These are phyloP conservation scores for Argyra leucocephala DNA, from an alignment of 2,888 invertebrate genomes.

Conservation along the genomic window DNA sequence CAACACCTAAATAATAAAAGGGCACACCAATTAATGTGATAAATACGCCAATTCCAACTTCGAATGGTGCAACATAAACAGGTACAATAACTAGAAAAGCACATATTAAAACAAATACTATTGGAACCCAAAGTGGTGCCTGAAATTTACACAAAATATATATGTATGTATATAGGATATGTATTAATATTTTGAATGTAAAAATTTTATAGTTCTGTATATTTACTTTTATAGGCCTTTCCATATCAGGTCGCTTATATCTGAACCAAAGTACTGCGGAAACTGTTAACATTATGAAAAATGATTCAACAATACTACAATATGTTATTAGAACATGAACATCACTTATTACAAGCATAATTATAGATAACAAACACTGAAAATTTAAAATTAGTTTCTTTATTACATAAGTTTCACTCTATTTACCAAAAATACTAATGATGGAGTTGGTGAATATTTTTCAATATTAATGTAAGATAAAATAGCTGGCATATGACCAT, in stretches of 20 bases:
- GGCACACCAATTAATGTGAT: slow-evolving; percentile 79
- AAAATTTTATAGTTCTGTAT: slow-evolving; percentile 17
- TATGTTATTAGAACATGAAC: slow-evolving; percentile 82
- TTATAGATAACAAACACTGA: slow-evolving; percentile 70
- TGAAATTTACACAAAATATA: slow-evolving; percentile 35
- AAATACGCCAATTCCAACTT: slow-evolving; percentile 65
- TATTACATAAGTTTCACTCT: not conserved
- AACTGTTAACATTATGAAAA: slow-evolving; percentile 81
- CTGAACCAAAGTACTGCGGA: slow-evolving; percentile 75
- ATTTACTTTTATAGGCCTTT: slow-evolving; percentile 73
- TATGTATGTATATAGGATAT: slow-evolving; percentile 6
- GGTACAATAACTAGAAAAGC: slow-evolving; percentile 71
- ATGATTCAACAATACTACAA: slow-evolving; percentile 83
- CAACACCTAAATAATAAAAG: slow-evolving; percentile 64
- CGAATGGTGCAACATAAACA: slow-evolving; percentile 65
- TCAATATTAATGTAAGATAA: slow-evolving; percentile 69
- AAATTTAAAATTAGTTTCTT: slow-evolving; percentile 17
- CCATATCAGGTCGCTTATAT: slow-evolving; percentile 66
- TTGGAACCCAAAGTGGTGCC: slow-evolving; percentile 66
- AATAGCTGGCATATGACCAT: slow-evolving; percentile 76
- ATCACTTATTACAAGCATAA: slow-evolving; percentile 77
- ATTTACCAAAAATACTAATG: slow-evolving; percentile 71
- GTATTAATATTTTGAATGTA: not conserved
- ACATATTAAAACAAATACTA: slow-evolving; percentile 65
- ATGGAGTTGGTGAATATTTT: slow-evolving; percentile 68